phyloP scores from a whole-genome alignment of 2,113 vertebrate genomes.

The Chaetops frenatus region DNA sequence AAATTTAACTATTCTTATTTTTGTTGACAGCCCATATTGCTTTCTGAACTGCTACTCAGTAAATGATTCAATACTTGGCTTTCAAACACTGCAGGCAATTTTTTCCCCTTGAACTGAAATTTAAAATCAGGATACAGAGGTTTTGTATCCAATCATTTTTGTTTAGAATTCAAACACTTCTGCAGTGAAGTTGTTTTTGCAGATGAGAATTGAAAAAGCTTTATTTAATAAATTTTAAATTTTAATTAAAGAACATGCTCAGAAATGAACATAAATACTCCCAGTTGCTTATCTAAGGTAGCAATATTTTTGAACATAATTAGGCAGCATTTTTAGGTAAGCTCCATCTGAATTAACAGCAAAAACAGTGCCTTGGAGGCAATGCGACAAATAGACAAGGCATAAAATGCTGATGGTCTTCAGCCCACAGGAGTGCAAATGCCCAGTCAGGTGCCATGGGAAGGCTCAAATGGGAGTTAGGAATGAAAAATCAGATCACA shows the following conservation, averaged over 20 bases:
- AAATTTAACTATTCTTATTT: slow-evolving; percentile 8
- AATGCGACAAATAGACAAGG: background rate
- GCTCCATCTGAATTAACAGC: background rate
- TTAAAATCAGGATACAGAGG: background rate
- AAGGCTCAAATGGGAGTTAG: background rate
- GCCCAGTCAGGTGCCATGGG: background rate
- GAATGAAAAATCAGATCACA: background rate
- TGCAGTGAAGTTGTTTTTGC: background rate
- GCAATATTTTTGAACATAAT: background rate
- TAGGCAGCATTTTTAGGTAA: background rate
- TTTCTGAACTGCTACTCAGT: slow-evolving; percentile 21
- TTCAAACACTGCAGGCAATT: background rate
- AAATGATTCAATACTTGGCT: background rate
- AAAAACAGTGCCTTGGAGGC: background rate
- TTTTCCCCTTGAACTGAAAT: background rate
- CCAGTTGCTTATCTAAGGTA: background rate
- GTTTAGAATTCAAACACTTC: background rate
- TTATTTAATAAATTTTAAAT: background rate
- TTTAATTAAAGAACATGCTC: background rate
- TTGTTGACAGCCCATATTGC: background rate
- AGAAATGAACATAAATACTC: background rate
- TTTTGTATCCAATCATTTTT: background rate
- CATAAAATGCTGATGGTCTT: background rate
- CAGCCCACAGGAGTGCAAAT: background rate
- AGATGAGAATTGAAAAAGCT: background rate